Base-by-base conservation (phyloP, 2,888 invertebrate genomes). In the Camponotus fellah region DNA sequence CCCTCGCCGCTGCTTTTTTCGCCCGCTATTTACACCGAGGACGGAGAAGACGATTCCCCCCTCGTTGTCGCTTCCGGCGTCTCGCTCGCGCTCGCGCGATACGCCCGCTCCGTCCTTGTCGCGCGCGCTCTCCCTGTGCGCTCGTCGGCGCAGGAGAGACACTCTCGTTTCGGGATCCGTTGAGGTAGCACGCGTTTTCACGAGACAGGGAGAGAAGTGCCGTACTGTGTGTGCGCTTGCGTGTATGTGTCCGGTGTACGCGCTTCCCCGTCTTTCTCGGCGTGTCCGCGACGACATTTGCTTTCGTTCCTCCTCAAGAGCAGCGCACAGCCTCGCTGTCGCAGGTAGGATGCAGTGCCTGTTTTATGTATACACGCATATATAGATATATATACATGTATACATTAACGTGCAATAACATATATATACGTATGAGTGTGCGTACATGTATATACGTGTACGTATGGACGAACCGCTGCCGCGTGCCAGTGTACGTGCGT, bases 131-230 rank as follows among this genome's bases (percentile, higher is more conserved):
- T 86, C 91, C 84, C 86, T 86, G 86, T 87, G 86, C 86, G 86
- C 82, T 86, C 86, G 91, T 88, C 90, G 89, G 88, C 90, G 88
- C 90, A 84, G 91, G 90, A 88, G 93, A 93, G 93, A 92, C 94
- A 94, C 93, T 94, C 93, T 93, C 92, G 94, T 92, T 93, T 93
- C 92, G 94, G 92, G 93, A 92, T 92, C 92, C 92, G 93, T 92
- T 90, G 92, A 91, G 91, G 93, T 90, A 91, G 90, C 92, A 94
- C 93, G 93, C 92, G 92, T 91, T 87, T 90, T 87, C 87, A 86
- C 90, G 85, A 82, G 86, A 84, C 58, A 56, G 34, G 60, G 43
- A 60, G 40, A 83, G 46, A 58, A 43, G 60, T 65, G 46, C 32
- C n/a, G 46, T n/a, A 21, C 6, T 6, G 46, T 43, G 74, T 46